Conservation (phyloP, 2,797 vertebrate genomes). For the Sternarchorhynchus goeldii region DNA sequence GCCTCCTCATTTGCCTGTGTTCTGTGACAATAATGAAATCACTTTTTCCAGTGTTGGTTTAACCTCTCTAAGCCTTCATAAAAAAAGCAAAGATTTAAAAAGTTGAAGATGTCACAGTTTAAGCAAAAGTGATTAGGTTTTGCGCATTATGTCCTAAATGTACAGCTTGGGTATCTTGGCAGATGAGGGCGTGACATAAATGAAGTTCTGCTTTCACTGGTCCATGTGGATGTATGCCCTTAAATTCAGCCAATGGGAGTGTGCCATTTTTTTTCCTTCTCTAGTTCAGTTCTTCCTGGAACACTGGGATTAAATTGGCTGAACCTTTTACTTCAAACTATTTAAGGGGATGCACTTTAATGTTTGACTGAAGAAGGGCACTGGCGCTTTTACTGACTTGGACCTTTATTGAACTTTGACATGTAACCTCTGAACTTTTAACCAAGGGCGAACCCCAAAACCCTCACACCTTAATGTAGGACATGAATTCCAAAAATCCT, state of each 20-base stretch:
- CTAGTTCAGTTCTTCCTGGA: neutral
- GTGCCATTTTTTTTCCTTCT: conserved; percentile 7
- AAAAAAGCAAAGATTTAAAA: conserved; percentile 27
- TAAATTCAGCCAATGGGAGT: conserved; percentile 41
- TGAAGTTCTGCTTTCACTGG: conserved; percentile 34
- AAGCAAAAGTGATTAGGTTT: conserved; percentile 6
- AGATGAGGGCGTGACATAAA: conserved; percentile 3
- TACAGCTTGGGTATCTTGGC: conserved; percentile 21
- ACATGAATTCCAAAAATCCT: conserved; percentile 3
- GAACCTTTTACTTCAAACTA: neutral
- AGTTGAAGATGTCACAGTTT: neutral
- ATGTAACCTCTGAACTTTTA: conserved; percentile 39
- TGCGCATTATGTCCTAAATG: conserved; percentile 12
- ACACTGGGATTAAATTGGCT: conserved; percentile 36
- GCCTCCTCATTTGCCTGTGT: conserved; percentile 45
- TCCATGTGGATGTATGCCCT: conserved; percentile 51
- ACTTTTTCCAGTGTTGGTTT: conserved; percentile 7
- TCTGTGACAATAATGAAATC: conserved; percentile 22
- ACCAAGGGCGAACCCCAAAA: conserved; percentile 36
- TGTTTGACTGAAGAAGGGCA: conserved; percentile 14
- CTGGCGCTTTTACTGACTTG: conserved; percentile 27
- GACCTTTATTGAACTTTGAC: conserved; percentile 27
- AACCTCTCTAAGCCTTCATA: conserved; percentile 13
- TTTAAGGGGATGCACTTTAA: conserved; percentile 27
- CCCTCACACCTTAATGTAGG: conserved; percentile 34